A percentile compares a stretch with the other conserved stretches of the same genome.
Evolutionary conservation across 2,797 vertebrate species (phyloP).

Genomic region (Muscicapa striata): DNA sequence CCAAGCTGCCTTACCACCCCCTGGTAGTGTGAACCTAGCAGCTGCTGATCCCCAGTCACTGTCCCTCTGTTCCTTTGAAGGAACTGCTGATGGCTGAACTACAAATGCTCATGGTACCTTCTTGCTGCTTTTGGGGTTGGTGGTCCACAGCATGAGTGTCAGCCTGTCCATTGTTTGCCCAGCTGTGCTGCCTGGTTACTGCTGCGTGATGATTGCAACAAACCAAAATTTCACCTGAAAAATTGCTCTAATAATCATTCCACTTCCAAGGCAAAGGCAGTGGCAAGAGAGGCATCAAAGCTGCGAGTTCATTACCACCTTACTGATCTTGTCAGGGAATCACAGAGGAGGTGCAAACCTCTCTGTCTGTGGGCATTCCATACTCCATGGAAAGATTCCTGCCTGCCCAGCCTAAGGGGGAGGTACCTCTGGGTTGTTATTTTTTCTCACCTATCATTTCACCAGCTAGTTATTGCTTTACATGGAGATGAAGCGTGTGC

Average conservation of each 20-base stretch:
- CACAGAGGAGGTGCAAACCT: not conserved
- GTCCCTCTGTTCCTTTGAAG: not conserved
- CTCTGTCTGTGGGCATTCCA: not conserved
- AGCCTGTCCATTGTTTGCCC: not conserved
- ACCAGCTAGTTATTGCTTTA: not conserved
- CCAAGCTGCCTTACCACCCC: not conserved
- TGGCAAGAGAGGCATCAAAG: not conserved
- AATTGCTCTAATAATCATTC: not conserved
- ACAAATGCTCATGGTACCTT: not conserved
- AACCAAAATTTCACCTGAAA: not conserved
- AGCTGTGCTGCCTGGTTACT: not conserved
- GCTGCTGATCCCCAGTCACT: rapidly evolving
- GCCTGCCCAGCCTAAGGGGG: not conserved
- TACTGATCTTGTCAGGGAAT: rapidly evolving
- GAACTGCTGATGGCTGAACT: not conserved
- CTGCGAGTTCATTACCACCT: not conserved
- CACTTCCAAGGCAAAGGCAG: not conserved
- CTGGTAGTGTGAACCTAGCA: not conserved
- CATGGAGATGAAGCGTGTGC: not conserved
- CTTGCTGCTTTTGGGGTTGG: not conserved
- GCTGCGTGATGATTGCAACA: not conserved
- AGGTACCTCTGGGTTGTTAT: not conserved
- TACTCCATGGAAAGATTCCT: not conserved
- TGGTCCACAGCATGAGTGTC: not conserved
- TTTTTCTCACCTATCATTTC: not conserved